Evolutionary conservation across 2,113 vertebrate genomes (phyloP), one percentile per base, ranked within the genome.

Genomic region (Apteryx owenii): DNA sequence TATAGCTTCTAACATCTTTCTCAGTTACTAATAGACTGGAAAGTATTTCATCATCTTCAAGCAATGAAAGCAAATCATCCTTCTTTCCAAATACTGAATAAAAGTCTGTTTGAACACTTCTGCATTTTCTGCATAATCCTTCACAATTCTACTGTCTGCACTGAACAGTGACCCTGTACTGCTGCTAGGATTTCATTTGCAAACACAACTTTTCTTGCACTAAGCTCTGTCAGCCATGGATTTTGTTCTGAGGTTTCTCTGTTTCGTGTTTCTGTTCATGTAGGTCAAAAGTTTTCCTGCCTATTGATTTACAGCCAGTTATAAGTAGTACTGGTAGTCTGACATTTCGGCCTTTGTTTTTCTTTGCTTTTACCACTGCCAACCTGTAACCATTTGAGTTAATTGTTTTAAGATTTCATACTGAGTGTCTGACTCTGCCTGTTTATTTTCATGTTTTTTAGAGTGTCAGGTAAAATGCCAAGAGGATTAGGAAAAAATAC

Each of bases 51-150:
- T 97, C 95, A 96, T 90, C 81, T 88, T 73, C 79, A 5, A 83
- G 95, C 90, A 93, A 85, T n/a, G 90, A 93, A 96, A 96, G 91
- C 91, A 94, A 96, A 96, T 96, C 96, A 95, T 93, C 93, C 79
- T 85, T 95, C 95, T 95, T 95, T 48, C 95, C 84, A 89, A 94
- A 97, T 31, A 12, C 81, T 0, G 48, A 73, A 40, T 83, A 5
- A 82, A 81, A 96, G 75, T 72, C 93, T 91, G 80, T 93, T 92
- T 90, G 95, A 96, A 87, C 89, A 82, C 88, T 93, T 90, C 78
- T 96, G 92, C 95, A 58, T 94, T 95, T 95, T 82, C 91, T 96
- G 96, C 93, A 93, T 96, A 96, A 96, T 96, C 95, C 96, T 83
- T 38, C 89, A 38, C 88, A 36, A 53, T 80, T 91, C 93, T 93